Evolutionary conservation across 2,888 invertebrate species (phyloP), one percentile per base, ranked within the genome.

Genomic region (Harpalus rufipes): DNA sequence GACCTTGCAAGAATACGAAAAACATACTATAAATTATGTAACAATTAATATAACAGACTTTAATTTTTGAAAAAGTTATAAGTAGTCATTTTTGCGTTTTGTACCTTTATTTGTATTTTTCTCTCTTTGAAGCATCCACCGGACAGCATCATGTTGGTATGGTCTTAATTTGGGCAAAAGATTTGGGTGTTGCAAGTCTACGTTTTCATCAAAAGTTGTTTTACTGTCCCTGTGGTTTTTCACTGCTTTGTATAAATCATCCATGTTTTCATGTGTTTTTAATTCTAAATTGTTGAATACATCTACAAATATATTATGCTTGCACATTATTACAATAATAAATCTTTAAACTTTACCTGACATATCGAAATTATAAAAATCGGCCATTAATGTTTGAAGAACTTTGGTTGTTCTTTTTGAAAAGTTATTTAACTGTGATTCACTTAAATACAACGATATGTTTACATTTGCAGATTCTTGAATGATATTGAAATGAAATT

Each of bases 41-140:
- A 32, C 32, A 32, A 32, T 25, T 25, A 3, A 25, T n/a, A n/a
- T 32, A 32, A 5, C 32, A 32, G 32, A 5, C 5, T 5, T 32
- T 5, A 6, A 32, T 1, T 32, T 32, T 32, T 5, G 1, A 32
- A 32, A 32, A 32, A 32, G 32, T 32, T 32, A 44, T 44, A n/a
- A n/a, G n/a, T n/a, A 44, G 44, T 10, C 4, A 51, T 51, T 12
- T 12, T 51, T 8, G 44, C 12, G 2, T 32, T 1, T 56, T 12
- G 7, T 63, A 65, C 81, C 81, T 65, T n/a, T 51, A 61, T 86
- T 81, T 78, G 82, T 90, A 16, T 56, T 86, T 56, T 88, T 88
- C 90, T 96, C 96, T 81, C 93, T 91, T 8, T 91, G 87, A 0
- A 95, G 87, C 94, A 96, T 94, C 96, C 96, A 96, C 56, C 90